Evolutionary conservation across 2,888 invertebrate genomes (phyloP).

Genomic region (Eledona agricola): DNA sequence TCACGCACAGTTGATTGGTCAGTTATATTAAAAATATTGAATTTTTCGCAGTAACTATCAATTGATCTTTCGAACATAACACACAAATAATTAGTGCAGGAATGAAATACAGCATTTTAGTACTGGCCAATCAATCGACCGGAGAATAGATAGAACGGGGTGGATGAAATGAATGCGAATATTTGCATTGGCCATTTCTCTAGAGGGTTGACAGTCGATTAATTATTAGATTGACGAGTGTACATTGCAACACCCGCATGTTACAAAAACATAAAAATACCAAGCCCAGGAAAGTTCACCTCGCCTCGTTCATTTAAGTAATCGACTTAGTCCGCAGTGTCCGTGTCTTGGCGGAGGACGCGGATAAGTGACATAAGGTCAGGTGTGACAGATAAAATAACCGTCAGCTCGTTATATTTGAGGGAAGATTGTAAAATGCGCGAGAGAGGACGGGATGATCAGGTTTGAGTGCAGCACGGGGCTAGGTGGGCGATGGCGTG

Average conservation of each 20-base stretch:
- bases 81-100: constrained; percentile 27
- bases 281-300: constrained; percentile 28
- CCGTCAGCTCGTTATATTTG: too few species aligned
- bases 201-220: constrained; percentile 42
- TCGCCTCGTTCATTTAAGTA: neutral
- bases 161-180: constrained; percentile 43
- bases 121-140: constrained; percentile 35
- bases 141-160: constrained; percentile 34
- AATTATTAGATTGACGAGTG: constrained; percentile 45
- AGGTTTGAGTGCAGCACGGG: constrained; percentile 17
- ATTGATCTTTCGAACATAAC: constrained; percentile 19
- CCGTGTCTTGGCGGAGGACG: too few species aligned
- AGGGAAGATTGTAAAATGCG: too few species aligned
- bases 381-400: too few species aligned
- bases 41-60: constrained; percentile 10
- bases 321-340: too few species aligned
- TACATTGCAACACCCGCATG: constrained; percentile 41
- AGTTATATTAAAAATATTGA: constrained; percentile 1
- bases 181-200: constrained; percentile 41
- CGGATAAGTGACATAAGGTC: too few species aligned
- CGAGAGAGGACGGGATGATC: constrained; percentile 6
- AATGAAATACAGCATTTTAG: constrained; percentile 32
- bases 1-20: neutral
- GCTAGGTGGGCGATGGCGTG: constrained; percentile 43
- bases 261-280: constrained; percentile 37